Conservation (phyloP, 35 echinoderm and acorn worm genomes). For the Amphiura filiformis region DNA sequence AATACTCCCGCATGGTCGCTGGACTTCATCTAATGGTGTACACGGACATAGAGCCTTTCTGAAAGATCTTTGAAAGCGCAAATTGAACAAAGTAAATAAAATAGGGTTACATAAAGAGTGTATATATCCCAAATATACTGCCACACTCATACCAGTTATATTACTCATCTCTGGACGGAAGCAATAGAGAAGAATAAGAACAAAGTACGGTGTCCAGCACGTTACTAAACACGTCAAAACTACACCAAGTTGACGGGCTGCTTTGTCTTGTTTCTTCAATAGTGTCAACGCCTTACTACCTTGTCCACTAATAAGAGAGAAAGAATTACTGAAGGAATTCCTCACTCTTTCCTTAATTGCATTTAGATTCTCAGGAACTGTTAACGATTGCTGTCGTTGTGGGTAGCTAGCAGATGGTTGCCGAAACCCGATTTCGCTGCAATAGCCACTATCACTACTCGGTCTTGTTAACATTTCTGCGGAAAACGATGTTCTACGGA, state of each 20-base stretch:
- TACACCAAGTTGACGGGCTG: conserved; percentile 87
- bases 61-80: conserved; percentile 79
- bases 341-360: conserved; percentile 53
- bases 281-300: conserved; percentile 74
- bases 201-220: conserved; percentile 97
- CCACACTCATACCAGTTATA: conserved; percentile 39
- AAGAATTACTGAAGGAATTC: conserved; percentile 78
- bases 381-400: conserved; percentile 9
- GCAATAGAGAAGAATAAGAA: conserved; percentile 77
- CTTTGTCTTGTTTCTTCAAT: conserved; percentile 83
- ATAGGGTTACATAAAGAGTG: conserved; percentile 93
- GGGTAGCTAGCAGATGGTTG: neutral
- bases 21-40: conserved; percentile 11
- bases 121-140: conserved; percentile 88
- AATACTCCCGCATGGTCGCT: conserved; percentile 19
- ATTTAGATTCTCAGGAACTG: conserved; percentile 37
- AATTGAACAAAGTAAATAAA: conserved; percentile 81
- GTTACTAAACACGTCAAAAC: conserved; percentile 77
- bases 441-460: conserved; percentile 23
- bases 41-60: conserved; percentile 47
- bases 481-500: conserved; percentile 38
- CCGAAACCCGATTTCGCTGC: conserved; percentile 9
- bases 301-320: conserved; percentile 68
- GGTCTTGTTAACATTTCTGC: conserved; percentile 45
- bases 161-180: conserved; percentile 61